These are phyloP conservation scores for Lasioglossum figueresi DNA, from an alignment of 2,888 invertebrate genomes.

Conservation along the genomic window DNA sequence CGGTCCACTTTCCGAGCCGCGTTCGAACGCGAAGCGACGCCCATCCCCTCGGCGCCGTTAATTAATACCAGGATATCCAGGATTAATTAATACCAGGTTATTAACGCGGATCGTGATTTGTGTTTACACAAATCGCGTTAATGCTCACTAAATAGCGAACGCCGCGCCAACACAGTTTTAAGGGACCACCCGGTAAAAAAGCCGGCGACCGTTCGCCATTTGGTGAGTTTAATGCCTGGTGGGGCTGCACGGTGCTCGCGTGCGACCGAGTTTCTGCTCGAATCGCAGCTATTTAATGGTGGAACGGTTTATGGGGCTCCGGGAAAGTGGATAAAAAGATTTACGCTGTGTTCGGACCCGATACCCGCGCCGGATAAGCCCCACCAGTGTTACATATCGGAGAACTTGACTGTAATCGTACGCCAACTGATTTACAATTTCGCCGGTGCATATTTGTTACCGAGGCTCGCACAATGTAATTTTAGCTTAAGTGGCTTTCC, in stretches of 20 bases:
- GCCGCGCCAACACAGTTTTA: constrained; percentile 15
- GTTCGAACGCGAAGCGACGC: not conserved
- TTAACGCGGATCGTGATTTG: constrained; percentile 51
- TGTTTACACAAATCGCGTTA: constrained; percentile 53
- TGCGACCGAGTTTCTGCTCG: constrained; percentile 10
- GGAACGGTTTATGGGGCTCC: not conserved
- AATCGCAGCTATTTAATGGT: constrained; percentile 6
- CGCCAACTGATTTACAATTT: not conserved
- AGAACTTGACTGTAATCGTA: not conserved
- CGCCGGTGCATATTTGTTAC: not conserved
- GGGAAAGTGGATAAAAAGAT: constrained; percentile 1
- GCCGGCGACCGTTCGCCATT: not conserved
- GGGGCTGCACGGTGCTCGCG: not conserved
- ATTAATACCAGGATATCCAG: constrained; percentile 46
- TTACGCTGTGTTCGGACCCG: not conserved
- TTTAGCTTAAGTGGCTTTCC: not conserved
- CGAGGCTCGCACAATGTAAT: not conserved
- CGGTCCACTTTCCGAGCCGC: constrained; percentile 18
- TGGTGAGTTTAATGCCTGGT: not conserved
- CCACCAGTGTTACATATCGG: not conserved
- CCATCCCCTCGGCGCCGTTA: constrained; percentile 21
- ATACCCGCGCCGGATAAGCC: not conserved
- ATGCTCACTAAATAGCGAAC: constrained; percentile 41
- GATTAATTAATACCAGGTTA: constrained; percentile 48
- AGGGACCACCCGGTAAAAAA: not conserved